Base-by-base conservation (phyloP, 2,888 invertebrate species). In the Punctoribates punctum region DNA sequence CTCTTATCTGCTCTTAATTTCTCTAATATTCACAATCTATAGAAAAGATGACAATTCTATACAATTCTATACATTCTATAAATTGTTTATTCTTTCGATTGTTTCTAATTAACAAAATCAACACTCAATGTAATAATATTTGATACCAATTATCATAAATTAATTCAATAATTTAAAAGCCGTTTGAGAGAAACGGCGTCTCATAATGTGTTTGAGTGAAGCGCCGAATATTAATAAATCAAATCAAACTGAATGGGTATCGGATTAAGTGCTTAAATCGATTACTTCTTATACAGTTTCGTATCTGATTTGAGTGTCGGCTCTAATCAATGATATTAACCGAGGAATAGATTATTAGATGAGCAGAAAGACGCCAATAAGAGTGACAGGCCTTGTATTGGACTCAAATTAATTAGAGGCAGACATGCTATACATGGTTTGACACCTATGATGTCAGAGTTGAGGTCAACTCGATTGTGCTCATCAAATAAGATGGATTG, bases 321-420 rank as follows among this genome's bases (percentile, higher is more conserved):
- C 20, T 3, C 20, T 11, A 65, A 65, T 65, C 65, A 65, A 65
- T 65, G 57, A 3, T 23, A 29, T 23, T 60, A 20, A 65, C 25
- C 65, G 65, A 13, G 8, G 23, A 65, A 29, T 34, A 17, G 29
- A 57, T 9, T 11, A 11, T 23, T 57, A 11, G 3, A 57, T 57
- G 9, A 57, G 57, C 11, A 11, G 13, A 17, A 11, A 23, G 57
- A 23, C 57, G 15, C 65, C 34, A 65, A 11, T 65, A 27, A 29
- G n/a, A 60, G 65, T 11, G 29, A 27, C 65, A 29, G 17, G 65
- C 27, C 34, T 65, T 65, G 34, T 29, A 65, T 29, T 17, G 65
- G 23, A 65, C 65, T n/a, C 29, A 65, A 65, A 65, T 65, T 65
- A 65, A 65, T 65, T 65, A 65, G 65, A 65, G 34, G 17, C 29